Evolutionary conservation across 2,888 invertebrate genomes (phyloP).

Genomic region (Perdita meconis): DNA sequence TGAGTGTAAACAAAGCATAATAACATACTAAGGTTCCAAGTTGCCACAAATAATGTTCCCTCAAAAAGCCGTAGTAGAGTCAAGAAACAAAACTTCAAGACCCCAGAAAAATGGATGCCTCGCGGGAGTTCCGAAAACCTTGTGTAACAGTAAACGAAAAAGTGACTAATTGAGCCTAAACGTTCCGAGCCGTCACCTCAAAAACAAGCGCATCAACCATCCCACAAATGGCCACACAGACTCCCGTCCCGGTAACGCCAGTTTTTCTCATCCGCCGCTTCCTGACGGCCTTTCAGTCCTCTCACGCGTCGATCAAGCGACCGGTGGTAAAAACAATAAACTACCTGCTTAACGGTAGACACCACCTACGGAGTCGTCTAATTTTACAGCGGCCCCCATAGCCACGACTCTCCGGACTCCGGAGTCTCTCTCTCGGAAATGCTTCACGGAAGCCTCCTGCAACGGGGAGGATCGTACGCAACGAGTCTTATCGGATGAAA

Average conservation of each 20-base stretch:
- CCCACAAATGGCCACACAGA: background rate
- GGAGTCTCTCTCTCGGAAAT: constrained; percentile 1
- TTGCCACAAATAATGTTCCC: no score
- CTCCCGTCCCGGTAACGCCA: background rate
- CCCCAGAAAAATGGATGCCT: no score
- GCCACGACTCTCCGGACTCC: background rate
- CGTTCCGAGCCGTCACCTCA: no score
- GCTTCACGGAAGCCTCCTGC: constrained; percentile 14
- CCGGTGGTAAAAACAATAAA: constrained; percentile 31
- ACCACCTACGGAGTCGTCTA: constrained; percentile 19
- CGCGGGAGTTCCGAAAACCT: no score
- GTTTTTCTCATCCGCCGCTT: background rate
- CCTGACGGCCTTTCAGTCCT: no score
- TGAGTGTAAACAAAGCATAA: no score
- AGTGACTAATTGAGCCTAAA: no score
- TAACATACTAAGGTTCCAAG: no score
- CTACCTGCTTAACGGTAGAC: constrained; percentile 23
- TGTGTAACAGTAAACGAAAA: no score
- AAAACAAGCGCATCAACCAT: background rate
- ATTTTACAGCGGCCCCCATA: constrained; percentile 12
- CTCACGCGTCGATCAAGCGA: constrained; percentile 2
- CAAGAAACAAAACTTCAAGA: no score
- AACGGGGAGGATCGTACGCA: constrained; percentile 25
- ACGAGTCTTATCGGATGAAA: constrained; percentile 43
- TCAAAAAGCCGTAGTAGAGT: no score